Evolutionary conservation across 2,888 invertebrate genomes (phyloP).

Genomic region (Caenorhabditis panamensis): DNA sequence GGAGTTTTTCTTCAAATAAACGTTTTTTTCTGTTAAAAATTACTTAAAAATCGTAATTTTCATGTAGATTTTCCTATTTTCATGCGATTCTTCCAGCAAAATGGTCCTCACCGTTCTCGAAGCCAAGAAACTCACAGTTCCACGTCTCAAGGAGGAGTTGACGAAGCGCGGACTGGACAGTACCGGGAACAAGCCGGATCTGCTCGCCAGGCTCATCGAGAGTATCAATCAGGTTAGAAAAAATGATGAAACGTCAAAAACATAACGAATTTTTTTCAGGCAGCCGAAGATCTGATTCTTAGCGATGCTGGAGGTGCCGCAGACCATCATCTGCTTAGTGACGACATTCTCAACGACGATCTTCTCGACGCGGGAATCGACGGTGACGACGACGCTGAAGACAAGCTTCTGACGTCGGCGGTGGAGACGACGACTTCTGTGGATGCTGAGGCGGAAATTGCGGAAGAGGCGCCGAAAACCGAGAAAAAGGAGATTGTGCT

Average conservation of each 20-base stretch:
- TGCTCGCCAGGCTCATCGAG: conserved; percentile 68
- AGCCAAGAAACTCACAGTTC: conserved; percentile 61
- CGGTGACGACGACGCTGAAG: conserved; percentile 37
- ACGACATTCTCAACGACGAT: conserved; percentile 60
- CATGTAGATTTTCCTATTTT: conserved; percentile 2
- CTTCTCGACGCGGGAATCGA: conserved; percentile 54
- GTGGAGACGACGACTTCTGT: not conserved
- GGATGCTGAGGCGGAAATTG: not conserved
- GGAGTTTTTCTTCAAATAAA: not conserved
- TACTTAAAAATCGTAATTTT: not conserved
- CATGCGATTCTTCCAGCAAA: not conserved
- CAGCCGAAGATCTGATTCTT: conserved; percentile 48
- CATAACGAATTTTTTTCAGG: conserved; percentile 22
- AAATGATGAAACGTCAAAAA: not conserved
- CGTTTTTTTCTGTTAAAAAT: not conserved
- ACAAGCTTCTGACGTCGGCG: conserved; percentile 14
- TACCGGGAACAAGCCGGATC: conserved; percentile 70
- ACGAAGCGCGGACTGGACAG: conserved; percentile 63
- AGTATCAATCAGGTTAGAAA: conserved; percentile 50
- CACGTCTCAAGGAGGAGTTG: conserved; percentile 71
- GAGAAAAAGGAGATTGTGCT: conserved; percentile 16
- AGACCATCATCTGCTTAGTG: conserved; percentile 23
- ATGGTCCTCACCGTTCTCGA: conserved; percentile 52
- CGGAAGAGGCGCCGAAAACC: not conserved
- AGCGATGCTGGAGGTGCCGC: conserved; percentile 27